Base-by-base conservation (phyloP, 30 jellyfish, hydroid and myxozoan species). In the Cassiopea xamachana region DNA sequence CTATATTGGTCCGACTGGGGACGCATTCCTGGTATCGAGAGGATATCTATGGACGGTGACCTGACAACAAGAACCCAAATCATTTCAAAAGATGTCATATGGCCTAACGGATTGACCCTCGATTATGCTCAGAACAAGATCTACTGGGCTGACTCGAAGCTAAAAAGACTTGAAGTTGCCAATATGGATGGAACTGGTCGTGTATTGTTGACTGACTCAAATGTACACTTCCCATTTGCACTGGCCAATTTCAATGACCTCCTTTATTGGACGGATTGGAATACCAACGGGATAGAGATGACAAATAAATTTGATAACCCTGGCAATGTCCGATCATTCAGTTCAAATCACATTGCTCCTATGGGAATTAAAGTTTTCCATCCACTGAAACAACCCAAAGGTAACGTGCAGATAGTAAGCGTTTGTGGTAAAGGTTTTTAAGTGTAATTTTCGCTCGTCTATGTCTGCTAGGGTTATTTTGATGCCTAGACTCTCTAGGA, bases 1-100 rank as follows among this genome's bases (percentile, higher is more conserved):
- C 83, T 96, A 1, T 96, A 96, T 89, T 96, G 99, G 99, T 86
- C 93, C 46, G 99, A 96, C 86, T 96, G 99, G 99, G 99, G 99
- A 70, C 64, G 71, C 46, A 47, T 58, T 51, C 93, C 99, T 14
- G 98, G 86, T 5, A 96, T 96, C 16, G 98, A 91, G 83, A 88
- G 96, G 74, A 96, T 96, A 48, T 85, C 97, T 74, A 92, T 96
- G 98, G 99, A 96, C 60, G 99, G 99, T 1, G 97, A 91, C 78
- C 17, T 14, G 5, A 45, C 94, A n/a, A 96, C 99, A 1, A 89
- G 99, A 75, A 84, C 60, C 45, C 69, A 77, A 47, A 89, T 96
- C 16, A 87, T 96, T 71, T 27, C 93, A 1, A 84, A 61, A 2
- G 70, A 91, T 80, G 88, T 96, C 15, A 90, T 83, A 2, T 96